Base-by-base conservation (phyloP, 2,113 vertebrate species). In the Acrocephalus arundinaceus region DNA sequence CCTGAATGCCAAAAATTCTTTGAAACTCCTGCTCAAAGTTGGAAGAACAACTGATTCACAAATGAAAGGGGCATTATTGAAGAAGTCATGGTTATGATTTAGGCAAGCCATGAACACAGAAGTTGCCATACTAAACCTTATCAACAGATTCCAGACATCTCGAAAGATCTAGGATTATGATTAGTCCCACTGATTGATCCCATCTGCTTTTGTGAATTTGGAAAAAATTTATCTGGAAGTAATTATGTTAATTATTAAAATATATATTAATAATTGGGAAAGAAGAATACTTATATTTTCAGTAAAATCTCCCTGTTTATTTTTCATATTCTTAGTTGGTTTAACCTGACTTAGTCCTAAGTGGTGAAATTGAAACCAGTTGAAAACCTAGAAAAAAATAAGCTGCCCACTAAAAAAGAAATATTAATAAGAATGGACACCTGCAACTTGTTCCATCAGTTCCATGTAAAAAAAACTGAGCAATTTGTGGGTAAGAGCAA, bases 1-100 rank as follows among this genome's bases (percentile, higher is more conserved):
- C 91, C 91, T 91, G 90, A 85, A 96, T 97, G 45, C 95, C 95
- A 96, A 95, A 91, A 96, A 95, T 96, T 91, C 94, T 92, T 97
- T 97, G 85, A 84, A 77, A 81, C 39, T 91, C 83, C 33, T 80
- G 61, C 55, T 90, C 55, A 15, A 48, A 87, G 39, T 48, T 89
- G 57, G 66, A 87, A 92, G 80, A 96, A 90, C 84, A 95, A 79
- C 37, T 43, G 82, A 88, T 67, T 91, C 82, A 77, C 67, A 93
- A 49, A 92, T 96, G 72, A 96, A 97, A 90, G 85, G 52, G 82
- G 65, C 75, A 83, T 95, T 96, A 91, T 94, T 87, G 70, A 66
- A 65, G n/a, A 89, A 62, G 63, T 43, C 85, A 33, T 30, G 33
- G 45, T 28, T 91, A 48, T 23, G 54, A 46, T 87, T 82, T 68